Conservation (phyloP, 2,797 vertebrate genomes). For the Brachymystax lenok region DNA sequence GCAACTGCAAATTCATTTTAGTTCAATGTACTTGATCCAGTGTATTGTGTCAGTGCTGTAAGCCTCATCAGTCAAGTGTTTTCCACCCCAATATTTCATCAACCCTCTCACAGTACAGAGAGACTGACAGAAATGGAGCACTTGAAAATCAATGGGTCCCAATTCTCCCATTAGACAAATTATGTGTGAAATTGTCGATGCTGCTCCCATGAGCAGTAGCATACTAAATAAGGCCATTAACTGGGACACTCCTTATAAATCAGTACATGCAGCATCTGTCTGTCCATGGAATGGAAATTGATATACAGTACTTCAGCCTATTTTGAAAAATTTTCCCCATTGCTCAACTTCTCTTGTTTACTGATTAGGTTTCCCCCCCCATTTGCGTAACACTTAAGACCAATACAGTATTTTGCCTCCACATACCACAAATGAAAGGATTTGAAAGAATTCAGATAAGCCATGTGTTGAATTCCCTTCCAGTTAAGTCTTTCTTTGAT, state of each 20-base stretch:
- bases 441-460: neutral
- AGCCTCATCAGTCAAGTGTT: constrained; percentile 4
- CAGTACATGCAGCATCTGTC: neutral
- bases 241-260: neutral
- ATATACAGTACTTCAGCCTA: neutral
- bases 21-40: neutral
- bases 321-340: neutral
- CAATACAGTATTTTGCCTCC: neutral
- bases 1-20: neutral
- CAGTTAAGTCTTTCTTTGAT: neutral
- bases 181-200: constrained; percentile 11
- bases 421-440: neutral
- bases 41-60: neutral
- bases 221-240: neutral
- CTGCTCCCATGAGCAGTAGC: constrained; percentile 17
- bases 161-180: constrained; percentile 26
- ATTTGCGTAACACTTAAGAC: too few relatives aligned
- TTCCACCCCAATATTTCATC: constrained; percentile 1
- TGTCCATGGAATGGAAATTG: neutral
- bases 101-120: constrained; percentile 20
- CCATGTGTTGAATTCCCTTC: neutral
- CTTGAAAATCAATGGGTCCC: constrained; percentile 41
- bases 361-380: neutral
- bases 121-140: constrained; percentile 50
- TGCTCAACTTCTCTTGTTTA: neutral